phyloP scores from a whole-genome alignment of 2,113 vertebrate genomes.

The Spilogale gracilis region DNA sequence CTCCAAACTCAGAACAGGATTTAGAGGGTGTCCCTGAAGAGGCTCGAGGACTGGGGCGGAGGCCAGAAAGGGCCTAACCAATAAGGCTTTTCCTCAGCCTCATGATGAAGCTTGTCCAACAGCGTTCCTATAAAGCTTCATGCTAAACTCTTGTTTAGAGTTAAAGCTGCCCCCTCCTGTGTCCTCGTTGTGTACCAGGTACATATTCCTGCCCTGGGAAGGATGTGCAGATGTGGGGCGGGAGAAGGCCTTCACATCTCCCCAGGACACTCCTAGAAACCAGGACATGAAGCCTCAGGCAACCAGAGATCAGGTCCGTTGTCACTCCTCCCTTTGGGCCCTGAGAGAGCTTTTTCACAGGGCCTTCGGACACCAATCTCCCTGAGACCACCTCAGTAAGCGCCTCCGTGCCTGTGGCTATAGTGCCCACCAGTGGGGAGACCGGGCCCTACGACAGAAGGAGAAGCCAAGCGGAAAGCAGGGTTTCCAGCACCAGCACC shows the following conservation, averaged over 20 bases:
- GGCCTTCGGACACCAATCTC: not conserved
- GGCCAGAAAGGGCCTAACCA: not conserved
- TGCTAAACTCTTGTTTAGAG: not conserved
- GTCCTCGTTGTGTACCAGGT: no score
- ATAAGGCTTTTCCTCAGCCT: not conserved
- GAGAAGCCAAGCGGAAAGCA: not conserved
- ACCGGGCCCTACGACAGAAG: not conserved
- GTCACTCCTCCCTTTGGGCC: not conserved
- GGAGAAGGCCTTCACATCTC: not conserved
- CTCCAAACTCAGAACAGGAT: not conserved
- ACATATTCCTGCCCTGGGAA: not conserved
- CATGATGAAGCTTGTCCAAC: not conserved
- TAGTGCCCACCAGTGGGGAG: not conserved
- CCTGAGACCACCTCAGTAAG: not conserved
- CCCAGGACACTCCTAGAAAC: not conserved
- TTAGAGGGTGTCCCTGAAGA: not conserved
- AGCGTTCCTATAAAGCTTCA: no score
- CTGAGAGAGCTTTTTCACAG: not conserved
- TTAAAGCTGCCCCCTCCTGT: not conserved
- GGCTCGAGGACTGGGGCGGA: not conserved
- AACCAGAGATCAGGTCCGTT: not conserved
- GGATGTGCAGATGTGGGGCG: not conserved
- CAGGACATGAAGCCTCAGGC: not conserved
- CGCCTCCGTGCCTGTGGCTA: not conserved
- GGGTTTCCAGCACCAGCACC: conserved; percentile 64